A percentile compares a stretch with the other conserved stretches of the same genome.
Conservation (phyloP, 2,888 invertebrate species). For the Pyrocoelia pectoralis region DNA sequence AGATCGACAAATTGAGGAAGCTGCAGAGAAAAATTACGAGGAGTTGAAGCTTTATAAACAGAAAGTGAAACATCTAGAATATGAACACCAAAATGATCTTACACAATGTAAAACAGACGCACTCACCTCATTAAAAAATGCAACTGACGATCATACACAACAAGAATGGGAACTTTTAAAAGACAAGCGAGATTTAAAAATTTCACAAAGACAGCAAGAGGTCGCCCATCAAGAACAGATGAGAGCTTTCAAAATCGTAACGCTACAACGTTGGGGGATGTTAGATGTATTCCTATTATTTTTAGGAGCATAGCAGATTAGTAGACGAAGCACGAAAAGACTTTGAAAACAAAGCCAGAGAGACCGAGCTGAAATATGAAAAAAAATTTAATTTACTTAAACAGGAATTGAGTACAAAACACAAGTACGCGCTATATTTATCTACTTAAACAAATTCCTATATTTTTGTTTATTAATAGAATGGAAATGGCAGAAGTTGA, state of each 20-base stretch:
- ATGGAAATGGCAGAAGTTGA: conserved; percentile 90
- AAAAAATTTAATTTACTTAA: conserved; percentile 77
- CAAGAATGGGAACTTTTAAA: conserved; percentile 80
- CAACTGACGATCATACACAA: conserved; percentile 81
- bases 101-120: conserved; percentile 87
- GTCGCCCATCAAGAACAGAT: conserved; percentile 76
- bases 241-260: conserved; percentile 64
- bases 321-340: conserved; percentile 67
- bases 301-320: conserved; percentile 59
- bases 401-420: conserved; percentile 75
- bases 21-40: conserved; percentile 85
- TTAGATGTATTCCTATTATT: no score
- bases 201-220: conserved; percentile 73
- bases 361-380: conserved; percentile 76
- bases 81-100: conserved; percentile 87
- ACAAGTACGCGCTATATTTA: conserved; percentile 55
- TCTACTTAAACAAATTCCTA: neutral
- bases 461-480: conserved; percentile 51
- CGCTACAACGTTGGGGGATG: no score
- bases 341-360: conserved; percentile 73
- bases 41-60: conserved; percentile 90
- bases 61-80: conserved; percentile 91
- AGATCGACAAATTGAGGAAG: conserved; percentile 88
- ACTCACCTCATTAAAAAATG: conserved; percentile 80
- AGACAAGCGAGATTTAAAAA: conserved; percentile 75